phyloP scores from a whole-genome alignment of 2,113 vertebrate genomes.

The Calidris pygmaea region DNA sequence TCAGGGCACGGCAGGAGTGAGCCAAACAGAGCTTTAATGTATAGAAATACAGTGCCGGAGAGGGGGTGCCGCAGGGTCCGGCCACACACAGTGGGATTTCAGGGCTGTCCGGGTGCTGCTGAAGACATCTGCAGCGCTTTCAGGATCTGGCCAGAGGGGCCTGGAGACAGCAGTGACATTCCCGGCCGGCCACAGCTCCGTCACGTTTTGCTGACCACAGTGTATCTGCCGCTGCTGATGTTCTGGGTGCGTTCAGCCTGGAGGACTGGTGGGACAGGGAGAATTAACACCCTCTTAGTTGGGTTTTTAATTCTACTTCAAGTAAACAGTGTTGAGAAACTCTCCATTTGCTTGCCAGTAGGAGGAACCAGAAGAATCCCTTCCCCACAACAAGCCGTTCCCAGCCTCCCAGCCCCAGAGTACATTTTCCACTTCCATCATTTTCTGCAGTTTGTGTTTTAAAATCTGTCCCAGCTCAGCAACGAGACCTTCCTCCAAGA shows the following conservation, averaged over 20 bases:
- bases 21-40: accelerated
- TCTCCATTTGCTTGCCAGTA: neutral
- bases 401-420: constrained; percentile 2
- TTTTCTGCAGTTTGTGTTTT: neutral
- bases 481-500: neutral
- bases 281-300: neutral
- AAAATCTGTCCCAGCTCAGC: neutral
- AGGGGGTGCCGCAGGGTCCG: accelerated
- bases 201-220: constrained; percentile 23
- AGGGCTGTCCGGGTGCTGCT: neutral
- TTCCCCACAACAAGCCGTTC: neutral
- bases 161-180: neutral
- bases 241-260: neutral
- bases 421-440: constrained; percentile 9
- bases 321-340: constrained; percentile 48
- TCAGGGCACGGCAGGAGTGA: neutral
- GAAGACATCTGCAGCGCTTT: neutral
- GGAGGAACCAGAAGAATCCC: constrained; percentile 29
- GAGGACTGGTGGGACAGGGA: neutral
- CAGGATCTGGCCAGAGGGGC: neutral
- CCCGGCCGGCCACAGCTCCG: neutral
- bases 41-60: neutral
- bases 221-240: neutral
- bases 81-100: accelerated
- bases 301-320: neutral